These are phyloP conservation scores for Prostheceraeus crozeri DNA, from an alignment of 2,888 invertebrate species.

Conservation along the genomic window DNA sequence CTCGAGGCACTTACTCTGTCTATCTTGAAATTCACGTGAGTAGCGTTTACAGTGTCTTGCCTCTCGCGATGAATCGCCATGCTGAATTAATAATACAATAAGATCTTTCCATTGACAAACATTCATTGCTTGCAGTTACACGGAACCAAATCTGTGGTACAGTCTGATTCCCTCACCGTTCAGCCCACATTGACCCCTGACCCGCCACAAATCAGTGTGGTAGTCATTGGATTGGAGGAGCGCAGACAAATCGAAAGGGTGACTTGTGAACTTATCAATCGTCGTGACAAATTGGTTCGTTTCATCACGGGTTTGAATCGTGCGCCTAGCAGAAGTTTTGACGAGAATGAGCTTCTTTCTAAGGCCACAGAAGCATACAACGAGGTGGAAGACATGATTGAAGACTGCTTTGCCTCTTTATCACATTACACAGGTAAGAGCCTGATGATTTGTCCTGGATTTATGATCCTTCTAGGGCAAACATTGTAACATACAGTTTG, in stretches of 20 bases:
- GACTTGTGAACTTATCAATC: constrained; percentile 55
- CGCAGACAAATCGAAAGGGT: constrained; percentile 52
- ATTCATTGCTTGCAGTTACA: too few relatives aligned
- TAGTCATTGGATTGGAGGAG: constrained; percentile 54
- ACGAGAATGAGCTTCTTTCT: background rate
- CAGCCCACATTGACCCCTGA: constrained; percentile 51
- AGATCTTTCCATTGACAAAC: too few relatives aligned
- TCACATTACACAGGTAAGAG: constrained; percentile 50
- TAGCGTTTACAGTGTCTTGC: constrained; percentile 27
- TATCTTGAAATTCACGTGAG: constrained; percentile 54
- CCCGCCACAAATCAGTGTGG: constrained; percentile 51
- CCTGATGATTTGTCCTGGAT: constrained; percentile 45
- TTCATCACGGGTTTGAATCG: background rate
- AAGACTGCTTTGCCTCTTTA: constrained; percentile 51
- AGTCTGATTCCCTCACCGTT: constrained; percentile 49
- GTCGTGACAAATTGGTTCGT: constrained; percentile 49
- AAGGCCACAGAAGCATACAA: constrained; percentile 1
- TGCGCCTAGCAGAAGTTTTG: background rate
- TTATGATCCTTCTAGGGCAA: too few relatives aligned
- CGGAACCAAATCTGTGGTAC: constrained; percentile 51
- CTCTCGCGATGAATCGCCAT: too few relatives aligned
- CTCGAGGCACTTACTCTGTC: constrained; percentile 50
- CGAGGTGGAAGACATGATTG: constrained; percentile 42
- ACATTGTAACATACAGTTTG: too few relatives aligned
- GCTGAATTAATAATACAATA: too few relatives aligned